A percentile compares a stretch with the other conserved stretches of the same genome.
These are phyloP conservation scores for Leptatherina wallacei DNA, from an alignment of 2,797 vertebrate genomes.

Conservation along the genomic window DNA sequence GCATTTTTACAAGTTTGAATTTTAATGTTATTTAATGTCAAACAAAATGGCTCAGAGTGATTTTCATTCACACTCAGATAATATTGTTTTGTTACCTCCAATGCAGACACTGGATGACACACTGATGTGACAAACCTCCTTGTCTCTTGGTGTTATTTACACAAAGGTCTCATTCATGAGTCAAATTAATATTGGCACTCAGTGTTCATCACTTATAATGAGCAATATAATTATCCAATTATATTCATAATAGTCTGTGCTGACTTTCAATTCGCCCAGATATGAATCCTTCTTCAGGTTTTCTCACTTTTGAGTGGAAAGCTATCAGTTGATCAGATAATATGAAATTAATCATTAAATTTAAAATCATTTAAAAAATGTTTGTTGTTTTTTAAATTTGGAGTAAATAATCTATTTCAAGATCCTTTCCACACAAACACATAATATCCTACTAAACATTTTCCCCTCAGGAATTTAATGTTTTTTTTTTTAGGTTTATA, in stretches of 20 bases:
- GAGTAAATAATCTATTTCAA: background rate
- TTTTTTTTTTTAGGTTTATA: background rate
- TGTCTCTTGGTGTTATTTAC: slow-evolving; percentile 61
- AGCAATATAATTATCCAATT: slow-evolving; percentile 77
- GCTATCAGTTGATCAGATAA: slow-evolving; percentile 47
- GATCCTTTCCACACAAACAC: background rate
- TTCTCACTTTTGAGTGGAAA: slow-evolving; percentile 42
- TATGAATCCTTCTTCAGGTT: slow-evolving; percentile 57
- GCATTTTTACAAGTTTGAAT: background rate
- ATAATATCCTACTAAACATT: background rate
- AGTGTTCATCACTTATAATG: slow-evolving; percentile 72
- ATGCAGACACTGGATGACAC: slow-evolving; percentile 22
- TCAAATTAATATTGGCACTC: slow-evolving; percentile 77
- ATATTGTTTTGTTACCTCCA: slow-evolving; percentile 27
- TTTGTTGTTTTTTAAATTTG: slow-evolving; percentile 7
- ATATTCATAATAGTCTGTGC: slow-evolving; percentile 66
- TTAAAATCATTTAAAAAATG: slow-evolving; percentile 29
- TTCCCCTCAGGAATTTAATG: slow-evolving; percentile 3
- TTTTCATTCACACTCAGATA: slow-evolving; percentile 9
- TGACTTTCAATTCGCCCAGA: slow-evolving; percentile 69
- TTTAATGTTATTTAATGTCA: background rate
- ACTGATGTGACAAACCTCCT: slow-evolving; percentile 34
- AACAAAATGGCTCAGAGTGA: background rate
- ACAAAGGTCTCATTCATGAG: slow-evolving; percentile 67
- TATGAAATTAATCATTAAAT: slow-evolving; percentile 25